Evolutionary conservation across 2,797 vertebrate genomes (phyloP), one percentile per base, ranked within the genome.

Genomic region (Falco rusticolus): DNA sequence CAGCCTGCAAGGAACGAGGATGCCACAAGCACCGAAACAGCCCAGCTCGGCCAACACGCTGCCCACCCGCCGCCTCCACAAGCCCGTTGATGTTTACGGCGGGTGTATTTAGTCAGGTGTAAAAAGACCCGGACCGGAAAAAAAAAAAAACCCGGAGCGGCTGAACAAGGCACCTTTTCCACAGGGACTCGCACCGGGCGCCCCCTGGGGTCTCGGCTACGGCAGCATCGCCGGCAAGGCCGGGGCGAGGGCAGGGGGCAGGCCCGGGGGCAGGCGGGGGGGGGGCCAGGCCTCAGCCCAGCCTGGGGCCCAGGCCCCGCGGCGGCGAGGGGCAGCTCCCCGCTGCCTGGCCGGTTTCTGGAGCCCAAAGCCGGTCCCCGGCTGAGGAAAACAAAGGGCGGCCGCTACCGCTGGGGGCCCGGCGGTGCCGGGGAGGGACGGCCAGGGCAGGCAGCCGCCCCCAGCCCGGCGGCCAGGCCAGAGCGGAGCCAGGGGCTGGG

Each of bases 371-470:
- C 51, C 33, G 37, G 66, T 56, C 9, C 64, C 47, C 47, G n/a
- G n/a, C 75, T 4, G 51, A 69, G 31, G 61, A 63, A 70, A 85
- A 94, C 92, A 92, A 92, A 95, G 84, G 47, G 79, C 74, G 63
- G 70, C 60, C 31, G 48, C 81, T 37, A 57, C 57, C 53, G 37
- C 54, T 61, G 41, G n/a, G 37, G 74, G 72, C 81, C 81, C 43
- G 41, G 50, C 11, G 76, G 26, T 37, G 37, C 51, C 51, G 37
- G 66, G 18, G 50, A n/a, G 34, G 47, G n/a, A 22, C 57, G 9
- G 47, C 47, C n/a, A 25, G 17, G 39, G 14, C 45, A 6, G 15
- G 33, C 33, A 64, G 59, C 65, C 22, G 33, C 37, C 33, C 64
- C 34, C 20, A 16, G 47, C 57, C 50, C 28, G 28, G 66, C 61